Evolutionary conservation across 2,113 vertebrate genomes (phyloP).

Genomic region (Brachirus orientalis): DNA sequence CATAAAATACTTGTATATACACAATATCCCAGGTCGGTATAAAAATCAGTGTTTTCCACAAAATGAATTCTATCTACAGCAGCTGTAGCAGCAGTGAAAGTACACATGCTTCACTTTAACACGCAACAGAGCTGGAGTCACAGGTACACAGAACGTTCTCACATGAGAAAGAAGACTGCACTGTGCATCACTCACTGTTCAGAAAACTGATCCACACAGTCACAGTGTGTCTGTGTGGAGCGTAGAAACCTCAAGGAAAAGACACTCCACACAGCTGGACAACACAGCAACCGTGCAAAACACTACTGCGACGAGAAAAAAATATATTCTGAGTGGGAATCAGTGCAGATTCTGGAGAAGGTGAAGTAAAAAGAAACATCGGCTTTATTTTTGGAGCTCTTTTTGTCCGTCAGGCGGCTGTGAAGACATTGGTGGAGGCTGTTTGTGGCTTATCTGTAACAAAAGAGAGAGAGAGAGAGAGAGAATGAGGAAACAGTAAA

Average conservation of each 20-base stretch:
- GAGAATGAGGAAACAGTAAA: conserved; percentile 50
- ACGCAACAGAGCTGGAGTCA: not conserved
- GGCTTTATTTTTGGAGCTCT: not conserved
- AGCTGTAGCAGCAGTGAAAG: not conserved
- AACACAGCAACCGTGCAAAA: too few species aligned
- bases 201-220: not conserved
- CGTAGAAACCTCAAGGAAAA: not conserved
- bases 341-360: not conserved
- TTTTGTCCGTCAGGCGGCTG: conserved; percentile 4
- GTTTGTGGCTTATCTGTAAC: conserved; percentile 38
- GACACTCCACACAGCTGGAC: too few species aligned
- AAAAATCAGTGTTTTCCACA: too few species aligned
- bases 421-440: conserved; percentile 22
- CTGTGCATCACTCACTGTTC: not conserved
- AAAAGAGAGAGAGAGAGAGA: conserved; percentile 43
- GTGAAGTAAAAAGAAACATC: conserved; percentile 4
- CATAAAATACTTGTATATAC: not conserved
- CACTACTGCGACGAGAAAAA: not conserved
- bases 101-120: not conserved
- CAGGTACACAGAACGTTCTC: not conserved
- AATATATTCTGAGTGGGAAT: not conserved
- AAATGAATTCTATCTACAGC: too few species aligned
- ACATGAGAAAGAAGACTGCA: not conserved
- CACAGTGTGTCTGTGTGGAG: not conserved
- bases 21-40: too few species aligned